phyloP scores from a whole-genome alignment of 2,113 vertebrate genomes.

The Phoxinus phoxinus region DNA sequence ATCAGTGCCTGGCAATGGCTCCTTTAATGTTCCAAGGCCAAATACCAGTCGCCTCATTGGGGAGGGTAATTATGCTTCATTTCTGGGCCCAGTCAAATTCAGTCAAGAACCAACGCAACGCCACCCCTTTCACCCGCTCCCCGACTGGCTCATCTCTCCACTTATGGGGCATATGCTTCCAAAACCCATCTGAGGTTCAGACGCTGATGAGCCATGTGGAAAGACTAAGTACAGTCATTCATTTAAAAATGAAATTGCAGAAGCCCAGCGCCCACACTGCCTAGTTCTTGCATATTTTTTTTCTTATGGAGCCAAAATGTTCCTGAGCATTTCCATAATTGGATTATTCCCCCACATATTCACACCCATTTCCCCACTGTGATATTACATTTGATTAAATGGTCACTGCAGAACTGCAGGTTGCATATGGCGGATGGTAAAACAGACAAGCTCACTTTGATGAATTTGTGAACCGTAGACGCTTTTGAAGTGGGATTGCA shows the following conservation, averaged over 20 bases:
- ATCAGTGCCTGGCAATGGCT: constrained; percentile 35
- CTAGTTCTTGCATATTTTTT: constrained; percentile 8
- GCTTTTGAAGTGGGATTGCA: neutral
- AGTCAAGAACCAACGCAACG: constrained; percentile 6
- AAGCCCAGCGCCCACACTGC: neutral
- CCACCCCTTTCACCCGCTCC: neutral
- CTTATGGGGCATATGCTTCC: constrained; percentile 51
- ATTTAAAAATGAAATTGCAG: constrained; percentile 60
- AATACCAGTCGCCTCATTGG: constrained; percentile 47
- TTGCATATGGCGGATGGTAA: neutral
- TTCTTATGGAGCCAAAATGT: constrained; percentile 40
- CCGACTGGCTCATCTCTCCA: constrained; percentile 42
- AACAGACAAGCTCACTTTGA: constrained; percentile 5
- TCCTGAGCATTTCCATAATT: constrained; percentile 39
- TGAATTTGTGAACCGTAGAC: neutral
- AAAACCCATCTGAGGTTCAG: constrained; percentile 45
- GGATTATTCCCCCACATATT: constrained; percentile 36
- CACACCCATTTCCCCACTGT: constrained; percentile 38
- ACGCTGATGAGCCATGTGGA: constrained; percentile 44
- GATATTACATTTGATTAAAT: constrained; percentile 47
- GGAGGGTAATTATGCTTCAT: constrained; percentile 41
- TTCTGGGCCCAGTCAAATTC: constrained; percentile 29
- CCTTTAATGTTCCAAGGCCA: constrained; percentile 36
- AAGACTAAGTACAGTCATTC: constrained; percentile 42
- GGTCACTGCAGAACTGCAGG: neutral